Evolutionary conservation across 2,888 invertebrate species (phyloP), one percentile per base, ranked within the genome.

Genomic region (Drosophila hamatofila): DNA sequence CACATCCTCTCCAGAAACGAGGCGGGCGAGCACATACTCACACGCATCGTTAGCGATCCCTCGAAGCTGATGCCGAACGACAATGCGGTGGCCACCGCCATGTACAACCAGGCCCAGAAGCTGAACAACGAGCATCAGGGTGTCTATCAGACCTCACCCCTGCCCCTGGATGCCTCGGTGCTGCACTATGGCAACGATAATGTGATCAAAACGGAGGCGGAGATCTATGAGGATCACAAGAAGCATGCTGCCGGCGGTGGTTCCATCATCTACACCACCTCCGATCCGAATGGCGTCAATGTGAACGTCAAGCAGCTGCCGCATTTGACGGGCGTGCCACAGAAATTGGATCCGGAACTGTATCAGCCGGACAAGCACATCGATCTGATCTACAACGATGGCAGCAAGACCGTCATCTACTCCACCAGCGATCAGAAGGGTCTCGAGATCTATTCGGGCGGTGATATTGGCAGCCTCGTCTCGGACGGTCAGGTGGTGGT

Each of bases 391-490:
- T 97, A 96, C 93, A 96, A 96, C 91, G 96, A 96, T 89, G 96
- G 96, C 52, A 96, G 96, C 91, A 96, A 97, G 92, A 96, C 96
- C 3, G 96, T 97, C 70, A 96, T 96, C 92, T 97, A 97, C 88
- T 96, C 96, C 58, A 96, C 96, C 70, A 96, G 90, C 66, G 96
- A 96, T 91, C 96, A 96, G 90, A 96, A 96, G 92, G 95, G 96
- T 51, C 95, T 97, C 49, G 96, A 96, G 93, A 96, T 96, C 42
- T 93, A 93, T 55, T 92, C 93, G 16, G 92, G 92, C 63, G 89
- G 92, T 57, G 93, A 93, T 72, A 90, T 93, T 23, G 91, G 92
- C 67, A 91, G 92, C 21, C 75, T 93, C 12, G 93, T 93, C 37
- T 91, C 92, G 21, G 93, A 93, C 60, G 93, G 92, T 0, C 93